Percentiles rank a stretch among this genome's conserved stretches.
Conservation (phyloP, 2,888 invertebrate species). For the Adelphocoris suturalis region DNA sequence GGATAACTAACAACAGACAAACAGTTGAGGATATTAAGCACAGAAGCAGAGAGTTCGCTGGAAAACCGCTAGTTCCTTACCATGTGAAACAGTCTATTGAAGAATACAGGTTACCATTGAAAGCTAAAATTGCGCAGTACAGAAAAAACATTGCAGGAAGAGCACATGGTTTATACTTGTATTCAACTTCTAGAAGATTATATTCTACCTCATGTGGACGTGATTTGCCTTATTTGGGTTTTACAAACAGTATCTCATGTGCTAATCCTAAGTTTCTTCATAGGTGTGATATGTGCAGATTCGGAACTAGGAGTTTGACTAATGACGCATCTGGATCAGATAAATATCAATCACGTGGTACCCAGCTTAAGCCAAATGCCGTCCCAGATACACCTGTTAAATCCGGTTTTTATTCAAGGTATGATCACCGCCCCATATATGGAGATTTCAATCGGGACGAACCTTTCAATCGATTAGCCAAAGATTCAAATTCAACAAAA, state of each 20-base stretch:
- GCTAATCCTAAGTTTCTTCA: neutral
- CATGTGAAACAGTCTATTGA: constrained; percentile 45
- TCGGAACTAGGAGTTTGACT: neutral
- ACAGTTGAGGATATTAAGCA: constrained; percentile 7
- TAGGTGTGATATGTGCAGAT: neutral
- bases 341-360: neutral
- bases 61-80: constrained; percentile 31
- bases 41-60: neutral
- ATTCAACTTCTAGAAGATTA: constrained; percentile 22
- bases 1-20: constrained; percentile 24
- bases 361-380: neutral
- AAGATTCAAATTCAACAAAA: neutral
- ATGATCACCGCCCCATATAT: neutral
- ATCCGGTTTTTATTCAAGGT: neutral
- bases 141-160: constrained; percentile 24
- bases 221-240: neutral
- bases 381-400: neutral
- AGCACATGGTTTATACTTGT: neutral
- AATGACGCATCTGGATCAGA: neutral
- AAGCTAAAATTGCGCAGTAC: constrained; percentile 48
- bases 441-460: neutral
- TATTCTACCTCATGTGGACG: neutral
- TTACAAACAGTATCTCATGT: neutral
- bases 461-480: neutral
- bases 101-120: constrained; percentile 36